Evolutionary conservation across 2,113 vertebrate species (phyloP), one percentile per base, ranked within the genome.

Genomic region (Lates calcarifer): DNA sequence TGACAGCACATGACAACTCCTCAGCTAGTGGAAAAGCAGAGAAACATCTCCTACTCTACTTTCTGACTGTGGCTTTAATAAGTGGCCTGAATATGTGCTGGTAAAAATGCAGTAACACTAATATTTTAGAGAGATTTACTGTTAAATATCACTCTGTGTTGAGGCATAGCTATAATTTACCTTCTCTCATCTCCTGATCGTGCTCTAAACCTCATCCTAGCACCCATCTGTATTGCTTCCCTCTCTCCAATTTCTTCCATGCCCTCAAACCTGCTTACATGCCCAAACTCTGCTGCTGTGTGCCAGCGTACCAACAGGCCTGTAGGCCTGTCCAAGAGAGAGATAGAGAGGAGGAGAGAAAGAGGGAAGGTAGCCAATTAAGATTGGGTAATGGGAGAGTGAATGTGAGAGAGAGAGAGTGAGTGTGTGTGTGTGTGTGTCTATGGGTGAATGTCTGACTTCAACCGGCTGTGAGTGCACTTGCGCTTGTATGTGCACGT

Each of bases 1-100:
- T 92, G 91, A 93, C 87, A 87, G 91, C 86, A 78, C 87, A 88
- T 90, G 87, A 91, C 92, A 92, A 91, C 90, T 93, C 86, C 70
- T 93, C 90, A 88, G 77, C 83, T 66, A 71, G 82, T 73, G 85
- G 75, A 89, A 80, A 65, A 72, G 72, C 63, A 87, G 74, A 79
- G 71, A 79, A 45, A 75, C 76, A 43, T 80, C 79, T 85, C 63
- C 82, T 77, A 60, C 81, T 87, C 78, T 76, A 62, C 63, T 74
- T 76, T 87, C 49, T 87, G 43, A 83, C 71, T 64, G 71, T 74
- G 70, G 69, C 74, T 90, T 77, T 79, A 74, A 83, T 33, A 82
- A 85, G 64, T 77, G 69, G 69, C 24, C 81, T 72, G 55, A 58
- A 89, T 78, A 60, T 72, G 57, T 45, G 69, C 31, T 49, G 41